These are phyloP conservation scores for Calidris pugnax DNA, from an alignment of 2,113 vertebrate species.

Conservation along the genomic window DNA sequence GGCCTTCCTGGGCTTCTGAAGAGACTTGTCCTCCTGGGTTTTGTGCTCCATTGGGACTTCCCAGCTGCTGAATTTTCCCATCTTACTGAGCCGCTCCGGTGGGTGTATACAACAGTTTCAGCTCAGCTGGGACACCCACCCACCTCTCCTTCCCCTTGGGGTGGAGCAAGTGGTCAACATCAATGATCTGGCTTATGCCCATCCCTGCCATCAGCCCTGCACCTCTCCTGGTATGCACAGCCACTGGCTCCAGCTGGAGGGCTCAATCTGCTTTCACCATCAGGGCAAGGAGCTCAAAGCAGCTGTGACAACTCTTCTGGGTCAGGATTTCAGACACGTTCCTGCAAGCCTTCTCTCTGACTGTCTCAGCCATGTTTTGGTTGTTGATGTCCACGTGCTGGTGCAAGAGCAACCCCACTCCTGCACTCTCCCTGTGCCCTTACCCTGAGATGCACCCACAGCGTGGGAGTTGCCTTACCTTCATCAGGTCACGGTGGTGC, in stretches of 20 bases:
- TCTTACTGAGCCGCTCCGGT: background rate
- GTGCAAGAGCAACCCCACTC: background rate
- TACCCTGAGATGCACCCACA: rapidly evolving
- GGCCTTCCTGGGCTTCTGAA: background rate
- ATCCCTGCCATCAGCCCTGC: background rate
- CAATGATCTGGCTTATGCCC: background rate
- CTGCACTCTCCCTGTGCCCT: rapidly evolving
- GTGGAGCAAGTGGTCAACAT: background rate
- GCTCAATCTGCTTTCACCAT: background rate
- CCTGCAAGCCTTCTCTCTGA: background rate
- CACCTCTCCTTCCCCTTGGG: background rate
- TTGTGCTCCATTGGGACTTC: background rate
- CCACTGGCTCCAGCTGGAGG: background rate
- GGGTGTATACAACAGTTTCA: background rate
- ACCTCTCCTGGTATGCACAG: rapidly evolving
- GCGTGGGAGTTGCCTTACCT: slow-evolving; percentile 70
- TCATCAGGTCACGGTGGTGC: slow-evolving; percentile 97
- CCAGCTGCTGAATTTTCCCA: background rate
- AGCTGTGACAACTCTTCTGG: background rate
- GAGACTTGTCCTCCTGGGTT: background rate
- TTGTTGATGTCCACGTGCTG: rapidly evolving
- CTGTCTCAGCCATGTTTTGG: rapidly evolving
- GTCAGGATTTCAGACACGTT: background rate
- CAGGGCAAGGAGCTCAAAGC: background rate
- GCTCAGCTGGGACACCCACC: background rate